phyloP scores from a whole-genome alignment of 2,888 invertebrate genomes.

The Pristionchus japonicus region DNA sequence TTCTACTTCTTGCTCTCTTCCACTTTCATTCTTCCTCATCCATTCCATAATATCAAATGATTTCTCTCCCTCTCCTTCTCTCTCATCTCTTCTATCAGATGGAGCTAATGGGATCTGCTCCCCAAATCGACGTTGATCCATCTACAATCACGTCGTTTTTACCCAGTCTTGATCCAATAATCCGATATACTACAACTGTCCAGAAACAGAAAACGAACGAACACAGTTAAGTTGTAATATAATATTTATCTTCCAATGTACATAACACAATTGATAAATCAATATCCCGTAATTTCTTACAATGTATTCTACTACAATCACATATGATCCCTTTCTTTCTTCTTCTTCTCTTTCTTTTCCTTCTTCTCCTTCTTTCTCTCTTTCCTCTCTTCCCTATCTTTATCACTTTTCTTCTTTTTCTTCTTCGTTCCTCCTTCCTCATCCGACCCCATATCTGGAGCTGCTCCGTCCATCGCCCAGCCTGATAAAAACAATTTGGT shows the following conservation, averaged over 20 bases:
- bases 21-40: slow-evolving; percentile 44
- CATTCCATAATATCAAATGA: slow-evolving; percentile 38
- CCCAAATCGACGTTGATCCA: slow-evolving; percentile 43
- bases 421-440: slow-evolving; percentile 49
- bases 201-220: not conserved
- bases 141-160: not conserved
- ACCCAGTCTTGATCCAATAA: not conserved
- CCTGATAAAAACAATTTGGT: slow-evolving; percentile 1
- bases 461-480: not conserved
- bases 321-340: slow-evolving; percentile 58
- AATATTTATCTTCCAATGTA: slow-evolving; percentile 13
- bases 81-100: not conserved
- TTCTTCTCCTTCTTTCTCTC: slow-evolving; percentile 54
- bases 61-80: not conserved
- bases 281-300: not conserved
- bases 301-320: slow-evolving; percentile 43
- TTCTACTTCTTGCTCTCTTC: slow-evolving; percentile 15
- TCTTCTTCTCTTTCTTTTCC: slow-evolving; percentile 61
- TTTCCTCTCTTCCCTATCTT: slow-evolving; percentile 57
- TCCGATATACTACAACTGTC: not conserved
- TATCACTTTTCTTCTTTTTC: slow-evolving; percentile 57
- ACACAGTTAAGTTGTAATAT: not conserved
- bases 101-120: slow-evolving; percentile 13
- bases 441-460: slow-evolving; percentile 42
- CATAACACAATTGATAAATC: not conserved